Evolutionary conservation across 1,140 invertebrate species (phyloP).

Genomic region (Homalodisca vitripennis): DNA sequence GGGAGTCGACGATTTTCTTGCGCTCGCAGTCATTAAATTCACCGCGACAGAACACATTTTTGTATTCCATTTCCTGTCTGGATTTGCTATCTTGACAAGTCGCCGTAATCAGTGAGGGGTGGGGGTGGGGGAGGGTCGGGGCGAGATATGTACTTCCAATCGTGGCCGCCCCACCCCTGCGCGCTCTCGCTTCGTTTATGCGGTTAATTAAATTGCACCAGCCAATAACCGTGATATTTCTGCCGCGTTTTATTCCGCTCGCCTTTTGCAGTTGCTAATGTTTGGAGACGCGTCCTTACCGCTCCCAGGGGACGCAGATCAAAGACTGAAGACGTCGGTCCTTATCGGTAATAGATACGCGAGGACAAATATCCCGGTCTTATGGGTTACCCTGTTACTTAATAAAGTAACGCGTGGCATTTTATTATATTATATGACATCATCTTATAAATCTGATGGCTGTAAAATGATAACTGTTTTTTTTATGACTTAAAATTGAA

Average conservation of each 20-base stretch:
- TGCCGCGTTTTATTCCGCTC: not conserved
- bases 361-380: no score
- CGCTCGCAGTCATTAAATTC: slow-evolving; percentile 32
- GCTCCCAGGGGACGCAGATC: slow-evolving; percentile 13
- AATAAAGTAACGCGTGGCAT: no score
- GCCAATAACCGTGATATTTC: slow-evolving; percentile 15
- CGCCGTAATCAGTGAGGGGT: slow-evolving; percentile 15
- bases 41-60: slow-evolving; percentile 30
- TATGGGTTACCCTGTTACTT: no score
- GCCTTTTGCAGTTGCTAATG: not conserved
- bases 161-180: slow-evolving; percentile 5
- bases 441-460: no score
- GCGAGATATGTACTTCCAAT: slow-evolving; percentile 18
- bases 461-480: no score
- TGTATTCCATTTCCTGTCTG: slow-evolving; percentile 34
- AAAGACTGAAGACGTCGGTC: no score
- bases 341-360: no score
- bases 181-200: not conserved
- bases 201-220: slow-evolving; percentile 20
- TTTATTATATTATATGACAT: no score
- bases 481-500: no score
- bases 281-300: slow-evolving; percentile 6
- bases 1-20: slow-evolving; percentile 29
- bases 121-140: slow-evolving; percentile 8
- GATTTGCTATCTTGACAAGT: slow-evolving; percentile 33